These are phyloP conservation scores for Hesperia comma DNA, from an alignment of 2,888 invertebrate species.

Conservation along the genomic window DNA sequence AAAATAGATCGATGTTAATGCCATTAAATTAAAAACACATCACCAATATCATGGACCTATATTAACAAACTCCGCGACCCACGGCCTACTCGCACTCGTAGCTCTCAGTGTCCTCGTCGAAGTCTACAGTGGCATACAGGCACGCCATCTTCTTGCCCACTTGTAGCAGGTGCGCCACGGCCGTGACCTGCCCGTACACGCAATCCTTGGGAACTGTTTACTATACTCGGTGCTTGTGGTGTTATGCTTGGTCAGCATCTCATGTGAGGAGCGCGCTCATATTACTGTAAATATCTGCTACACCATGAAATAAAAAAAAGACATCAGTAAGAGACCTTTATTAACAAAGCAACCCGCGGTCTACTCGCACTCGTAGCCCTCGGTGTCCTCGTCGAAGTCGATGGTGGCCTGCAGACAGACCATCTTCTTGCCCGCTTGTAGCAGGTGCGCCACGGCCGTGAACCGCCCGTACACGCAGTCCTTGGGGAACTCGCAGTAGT, in stretches of 20 bases:
- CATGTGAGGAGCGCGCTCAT: too few species aligned
- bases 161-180: slow-evolving; percentile 45
- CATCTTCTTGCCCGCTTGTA: slow-evolving; percentile 43
- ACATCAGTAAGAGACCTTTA: too few species aligned
- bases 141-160: slow-evolving; percentile 46
- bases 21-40: too few species aligned
- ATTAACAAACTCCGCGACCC: too few species aligned
- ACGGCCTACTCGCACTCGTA: slow-evolving; percentile 29
- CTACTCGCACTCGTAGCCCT: slow-evolving; percentile 36
- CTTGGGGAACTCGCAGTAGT: slow-evolving; percentile 57
- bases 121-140: slow-evolving; percentile 45
- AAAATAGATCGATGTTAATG: too few species aligned
- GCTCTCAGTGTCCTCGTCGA: slow-evolving; percentile 44
- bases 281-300: too few species aligned
- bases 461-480: slow-evolving; percentile 56
- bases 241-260: too few species aligned
- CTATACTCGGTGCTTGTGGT: too few species aligned
- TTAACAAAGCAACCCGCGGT: too few species aligned
- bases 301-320: too few species aligned
- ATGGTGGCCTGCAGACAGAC: slow-evolving; percentile 47
- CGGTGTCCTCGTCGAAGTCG: slow-evolving; percentile 47
- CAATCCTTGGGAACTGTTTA: slow-evolving; percentile 51
- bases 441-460: slow-evolving; percentile 45
- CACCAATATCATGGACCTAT: too few species aligned
- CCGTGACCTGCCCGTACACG: slow-evolving; percentile 55